Evolutionary conservation across 2,797 vertebrate genomes (phyloP).

Genomic region (Eleutherodactylus coqui): DNA sequence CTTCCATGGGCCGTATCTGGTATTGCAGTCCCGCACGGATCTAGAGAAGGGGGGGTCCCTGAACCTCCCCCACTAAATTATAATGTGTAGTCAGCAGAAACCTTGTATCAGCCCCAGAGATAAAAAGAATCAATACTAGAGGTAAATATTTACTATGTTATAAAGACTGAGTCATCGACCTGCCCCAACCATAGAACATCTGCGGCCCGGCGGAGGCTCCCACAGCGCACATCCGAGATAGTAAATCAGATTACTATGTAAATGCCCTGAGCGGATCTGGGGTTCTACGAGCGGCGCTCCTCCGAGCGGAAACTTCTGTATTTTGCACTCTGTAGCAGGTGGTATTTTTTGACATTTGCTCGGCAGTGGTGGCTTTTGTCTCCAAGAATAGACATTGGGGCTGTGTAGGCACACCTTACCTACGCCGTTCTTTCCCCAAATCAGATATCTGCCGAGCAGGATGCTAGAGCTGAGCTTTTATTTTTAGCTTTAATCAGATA

Average conservation of each 20-base stretch:
- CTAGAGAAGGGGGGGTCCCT: no score
- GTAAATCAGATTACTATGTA: background rate
- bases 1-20: no score
- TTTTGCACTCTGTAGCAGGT: background rate
- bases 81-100: no score
- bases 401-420: conserved; percentile 36
- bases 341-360: background rate
- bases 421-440: conserved; percentile 15
- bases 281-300: background rate
- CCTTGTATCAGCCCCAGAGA: no score
- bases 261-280: background rate
- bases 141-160: background rate
- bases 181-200: background rate
- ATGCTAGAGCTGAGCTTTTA: background rate
- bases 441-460: background rate
- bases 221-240: background rate
- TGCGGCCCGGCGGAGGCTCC: background rate
- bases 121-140: background rate
- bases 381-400: background rate
- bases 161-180: background rate
- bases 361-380: background rate
- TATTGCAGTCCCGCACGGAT: no score
- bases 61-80: no score
- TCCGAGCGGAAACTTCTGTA: background rate
- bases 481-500: background rate